Percentiles rank a stretch among this genome's conserved stretches.
Conservation (phyloP, 2,797 vertebrate genomes). For the Sebastes variabilis region DNA sequence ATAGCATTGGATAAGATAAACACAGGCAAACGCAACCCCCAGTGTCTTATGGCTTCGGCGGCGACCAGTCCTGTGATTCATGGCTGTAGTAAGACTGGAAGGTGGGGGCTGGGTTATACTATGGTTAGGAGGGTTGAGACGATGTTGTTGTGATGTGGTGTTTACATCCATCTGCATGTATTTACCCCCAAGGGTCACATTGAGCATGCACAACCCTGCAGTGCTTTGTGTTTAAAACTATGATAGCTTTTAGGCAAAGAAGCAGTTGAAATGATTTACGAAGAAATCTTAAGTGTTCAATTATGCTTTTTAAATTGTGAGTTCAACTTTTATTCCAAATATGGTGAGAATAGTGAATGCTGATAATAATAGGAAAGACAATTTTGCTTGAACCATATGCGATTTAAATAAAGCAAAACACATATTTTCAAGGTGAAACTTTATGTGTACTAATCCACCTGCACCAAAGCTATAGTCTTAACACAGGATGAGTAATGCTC, state of each 20-base stretch:
- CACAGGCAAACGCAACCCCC: neutral
- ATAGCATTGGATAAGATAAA: neutral
- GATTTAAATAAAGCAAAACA: neutral
- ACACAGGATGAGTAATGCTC: conserved; percentile 63
- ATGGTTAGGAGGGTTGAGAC: conserved; percentile 3
- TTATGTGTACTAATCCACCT: conserved; percentile 32
- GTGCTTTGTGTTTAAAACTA: neutral
- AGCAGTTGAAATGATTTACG: neutral
- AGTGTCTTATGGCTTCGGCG: conserved; percentile 20
- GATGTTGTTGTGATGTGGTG: conserved; percentile 17
- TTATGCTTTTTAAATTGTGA: neutral
- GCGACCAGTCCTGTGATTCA: conserved; percentile 47
- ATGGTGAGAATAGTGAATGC: neutral
- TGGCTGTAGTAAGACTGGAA: conserved; percentile 21
- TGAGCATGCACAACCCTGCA: neutral
- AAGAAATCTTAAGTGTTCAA: neutral
- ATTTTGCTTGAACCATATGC: neutral
- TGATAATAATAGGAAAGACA: neutral
- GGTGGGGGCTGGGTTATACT: conserved; percentile 18
- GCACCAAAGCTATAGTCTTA: conserved; percentile 20
- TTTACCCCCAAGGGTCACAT: conserved; percentile 34
- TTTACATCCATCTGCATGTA: conserved; percentile 38
- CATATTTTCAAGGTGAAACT: conserved; percentile 45
- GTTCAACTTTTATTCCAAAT: neutral
- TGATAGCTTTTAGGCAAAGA: neutral